phyloP scores from a whole-genome alignment of 2,113 vertebrate species.

The Sebastes fasciatus region DNA sequence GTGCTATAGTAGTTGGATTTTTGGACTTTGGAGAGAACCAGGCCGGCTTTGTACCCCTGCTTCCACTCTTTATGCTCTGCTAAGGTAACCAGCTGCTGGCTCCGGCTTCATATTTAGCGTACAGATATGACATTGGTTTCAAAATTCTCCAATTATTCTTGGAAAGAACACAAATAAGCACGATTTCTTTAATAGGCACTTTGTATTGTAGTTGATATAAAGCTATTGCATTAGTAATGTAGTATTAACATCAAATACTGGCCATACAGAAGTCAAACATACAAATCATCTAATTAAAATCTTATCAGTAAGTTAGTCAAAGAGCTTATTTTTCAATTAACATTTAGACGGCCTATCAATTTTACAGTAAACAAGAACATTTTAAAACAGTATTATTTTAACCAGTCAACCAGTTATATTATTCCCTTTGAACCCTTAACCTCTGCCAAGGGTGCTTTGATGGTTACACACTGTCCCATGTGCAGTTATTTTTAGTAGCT shows the following conservation, averaged over 20 bases:
- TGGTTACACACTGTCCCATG: slow-evolving; percentile 11
- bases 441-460: slow-evolving; percentile 5
- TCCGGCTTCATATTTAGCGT: not conserved
- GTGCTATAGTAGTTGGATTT: not conserved
- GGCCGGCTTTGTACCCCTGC: not conserved
- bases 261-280: not conserved
- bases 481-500: not conserved
- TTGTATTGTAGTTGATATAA: not conserved
- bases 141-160: not conserved
- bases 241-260: not conserved
- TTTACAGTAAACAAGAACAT: not conserved
- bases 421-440: not conserved
- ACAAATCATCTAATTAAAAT: not conserved
- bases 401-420: not conserved
- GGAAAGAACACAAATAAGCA: not conserved
- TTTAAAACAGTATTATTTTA: not conserved
- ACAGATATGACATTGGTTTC: not conserved
- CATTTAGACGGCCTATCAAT: not conserved
- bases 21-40: not conserved
- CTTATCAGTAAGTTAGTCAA: not conserved
- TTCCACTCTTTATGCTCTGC: not conserved
- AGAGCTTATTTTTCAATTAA: not conserved
- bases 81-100: not conserved
- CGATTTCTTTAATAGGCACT: not conserved
- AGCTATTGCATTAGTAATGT: not conserved